These are phyloP conservation scores for Chaetorhynchus papuensis DNA, from an alignment of 2,113 vertebrate genomes.

Conservation along the genomic window DNA sequence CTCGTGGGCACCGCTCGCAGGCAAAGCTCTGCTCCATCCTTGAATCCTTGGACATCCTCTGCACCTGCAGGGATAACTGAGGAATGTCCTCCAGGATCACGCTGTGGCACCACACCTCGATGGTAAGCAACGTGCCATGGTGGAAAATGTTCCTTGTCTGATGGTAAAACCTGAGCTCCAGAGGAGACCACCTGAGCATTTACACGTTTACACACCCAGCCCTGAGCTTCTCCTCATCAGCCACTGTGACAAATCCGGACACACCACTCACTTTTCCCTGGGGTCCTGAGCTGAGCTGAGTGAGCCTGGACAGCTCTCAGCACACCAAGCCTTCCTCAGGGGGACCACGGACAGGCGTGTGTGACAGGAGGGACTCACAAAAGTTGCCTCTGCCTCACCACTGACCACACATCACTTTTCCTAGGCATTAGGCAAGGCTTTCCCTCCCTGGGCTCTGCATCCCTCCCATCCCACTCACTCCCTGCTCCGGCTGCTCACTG, in stretches of 20 bases:
- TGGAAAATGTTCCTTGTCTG: background rate
- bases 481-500: background rate
- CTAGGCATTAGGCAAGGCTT: background rate
- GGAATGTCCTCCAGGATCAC: background rate
- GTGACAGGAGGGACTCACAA: background rate
- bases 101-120: accelerated
- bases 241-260: background rate
- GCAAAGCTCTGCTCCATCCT: background rate
- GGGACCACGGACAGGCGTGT: accelerated
- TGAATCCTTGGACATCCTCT: background rate
- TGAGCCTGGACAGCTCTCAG: background rate
- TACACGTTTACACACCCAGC: background rate
- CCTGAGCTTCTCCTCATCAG: background rate
- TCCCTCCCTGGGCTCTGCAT: background rate
- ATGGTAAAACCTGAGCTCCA: background rate
- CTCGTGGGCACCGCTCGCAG: background rate
- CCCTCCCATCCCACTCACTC: background rate
- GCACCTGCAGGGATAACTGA: background rate
- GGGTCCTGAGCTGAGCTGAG: background rate
- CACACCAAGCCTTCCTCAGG: background rate
- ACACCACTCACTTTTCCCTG: background rate
- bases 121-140: accelerated
- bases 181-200: background rate
- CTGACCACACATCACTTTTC: background rate
- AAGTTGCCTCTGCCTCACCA: background rate